Base-by-base conservation (phyloP, 1,140 invertebrate species). In the Halesus radiatus region DNA sequence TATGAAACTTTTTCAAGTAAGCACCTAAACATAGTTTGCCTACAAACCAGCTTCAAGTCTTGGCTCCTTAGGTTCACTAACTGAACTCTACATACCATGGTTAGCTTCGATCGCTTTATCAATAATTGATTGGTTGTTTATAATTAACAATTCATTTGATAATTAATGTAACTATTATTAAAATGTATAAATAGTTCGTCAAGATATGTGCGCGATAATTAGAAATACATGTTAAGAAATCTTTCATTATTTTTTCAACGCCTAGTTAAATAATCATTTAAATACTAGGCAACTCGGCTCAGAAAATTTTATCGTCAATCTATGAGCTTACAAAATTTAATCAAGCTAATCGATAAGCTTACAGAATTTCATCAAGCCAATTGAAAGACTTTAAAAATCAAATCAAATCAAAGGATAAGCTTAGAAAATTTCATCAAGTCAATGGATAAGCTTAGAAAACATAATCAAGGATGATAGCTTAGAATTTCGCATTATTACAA, bases 121-220 rank as follows among this genome's bases (percentile, higher is more conserved):
- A 60, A 60, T 60, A 60, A 60, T 60, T 60, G 56, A 60, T 60
- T 60, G 16, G 15, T 23, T 23, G 23, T 13, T 60, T 60, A 13
- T 23, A 13, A 23, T 45, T 60, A 23, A 60, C 56, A 60, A 60
- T 22, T 60, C 56, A 5, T 60, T 60, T 1, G 56, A 60, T 60
- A 60, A 60, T 10, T 13, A 45, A 45, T 23, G 10, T 23, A 23
- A 60, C 18, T 60, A 60, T 60, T 22, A 60, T 60, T 15, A 60
- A 60, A 60, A 60, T 60, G 23, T 20, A 7, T 18, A 60, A 60
- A 13, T 60, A 60, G n/a, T 60, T 60, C 10, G 8, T 60, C 56
- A 23, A 60, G 56, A 60, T 60, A 60, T 60, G 56, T 60, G 56
- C 13, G 56, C 56, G 56, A 60, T 18, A 60, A 60, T 6, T 60